These are phyloP conservation scores for Sebastes jordani DNA, from an alignment of 2,797 vertebrate species.

Conservation along the genomic window DNA sequence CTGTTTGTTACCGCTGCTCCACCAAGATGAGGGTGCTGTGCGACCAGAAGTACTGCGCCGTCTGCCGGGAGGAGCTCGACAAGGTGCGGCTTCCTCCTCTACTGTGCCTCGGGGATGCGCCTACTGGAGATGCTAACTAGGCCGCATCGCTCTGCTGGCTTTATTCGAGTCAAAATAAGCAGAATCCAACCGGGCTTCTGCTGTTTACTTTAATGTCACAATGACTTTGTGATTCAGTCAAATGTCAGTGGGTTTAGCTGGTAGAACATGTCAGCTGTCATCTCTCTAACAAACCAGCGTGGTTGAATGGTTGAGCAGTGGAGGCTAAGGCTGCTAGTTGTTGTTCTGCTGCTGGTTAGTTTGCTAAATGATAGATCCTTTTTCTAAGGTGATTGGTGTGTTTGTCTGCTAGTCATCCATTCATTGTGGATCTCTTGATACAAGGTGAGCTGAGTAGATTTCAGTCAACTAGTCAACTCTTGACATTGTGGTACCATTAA, in stretches of 20 bases:
- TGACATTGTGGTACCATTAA: not conserved
- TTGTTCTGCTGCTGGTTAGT: not conserved
- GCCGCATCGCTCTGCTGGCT: conserved; percentile 24
- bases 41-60: conserved; percentile 97
- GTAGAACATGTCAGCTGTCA: not conserved
- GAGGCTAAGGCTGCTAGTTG: not conserved
- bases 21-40: conserved; percentile 98
- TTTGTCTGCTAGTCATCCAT: not conserved
- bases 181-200: accelerated
- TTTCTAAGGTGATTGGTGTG: not conserved
- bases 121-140: conserved; percentile 39
- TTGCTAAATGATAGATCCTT: not conserved
- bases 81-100: conserved; percentile 81
- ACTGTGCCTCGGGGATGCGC: conserved; percentile 47
- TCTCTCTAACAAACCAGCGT: not conserved
- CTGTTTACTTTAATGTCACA: not conserved
- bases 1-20: conserved; percentile 97
- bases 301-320: not conserved
- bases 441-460: not conserved
- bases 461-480: not conserved
- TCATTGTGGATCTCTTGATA: not conserved
- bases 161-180: accelerated
- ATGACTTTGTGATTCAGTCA: not conserved
- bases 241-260: not conserved
- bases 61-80: conserved; percentile 96